A percentile compares a stretch with the other conserved stretches of the same genome.
phyloP scores from a whole-genome alignment of 2,113 vertebrate species.

The Nycticebus coucang region DNA sequence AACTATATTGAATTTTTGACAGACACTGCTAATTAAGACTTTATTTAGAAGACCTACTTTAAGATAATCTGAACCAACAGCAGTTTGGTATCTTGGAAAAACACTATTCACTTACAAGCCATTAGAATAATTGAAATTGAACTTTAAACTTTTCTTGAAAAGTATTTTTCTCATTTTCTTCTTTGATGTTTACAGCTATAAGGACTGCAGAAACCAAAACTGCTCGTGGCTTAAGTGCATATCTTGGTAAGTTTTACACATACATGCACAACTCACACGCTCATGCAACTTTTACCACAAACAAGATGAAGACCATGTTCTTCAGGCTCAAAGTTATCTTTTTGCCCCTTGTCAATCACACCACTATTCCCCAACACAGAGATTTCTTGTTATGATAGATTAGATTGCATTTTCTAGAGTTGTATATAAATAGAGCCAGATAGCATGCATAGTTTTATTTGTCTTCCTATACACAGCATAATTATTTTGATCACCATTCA shows the following conservation, averaged over 20 bases:
- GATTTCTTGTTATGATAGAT: background rate
- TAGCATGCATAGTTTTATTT: background rate
- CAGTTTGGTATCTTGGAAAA: conserved; percentile 27
- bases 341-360: background rate
- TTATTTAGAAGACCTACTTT: conserved; percentile 64
- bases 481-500: background rate
- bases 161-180: background rate
- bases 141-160: background rate
- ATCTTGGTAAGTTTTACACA: background rate
- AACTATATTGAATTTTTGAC: conserved; percentile 76
- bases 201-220: background rate
- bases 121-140: background rate
- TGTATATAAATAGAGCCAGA: background rate
- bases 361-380: background rate
- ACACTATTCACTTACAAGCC: background rate
- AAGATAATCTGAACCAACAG: conserved; percentile 44
- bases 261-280: background rate
- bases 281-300: background rate
- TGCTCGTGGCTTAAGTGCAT: background rate
- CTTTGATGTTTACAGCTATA: background rate
- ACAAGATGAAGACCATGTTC: background rate
- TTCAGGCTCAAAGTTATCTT: background rate
- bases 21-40: conserved; percentile 66
- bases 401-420: background rate
- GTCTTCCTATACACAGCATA: background rate